Evolutionary conservation across 1,140 invertebrate species (phyloP).

Genomic region (Pseudoatta argentina): DNA sequence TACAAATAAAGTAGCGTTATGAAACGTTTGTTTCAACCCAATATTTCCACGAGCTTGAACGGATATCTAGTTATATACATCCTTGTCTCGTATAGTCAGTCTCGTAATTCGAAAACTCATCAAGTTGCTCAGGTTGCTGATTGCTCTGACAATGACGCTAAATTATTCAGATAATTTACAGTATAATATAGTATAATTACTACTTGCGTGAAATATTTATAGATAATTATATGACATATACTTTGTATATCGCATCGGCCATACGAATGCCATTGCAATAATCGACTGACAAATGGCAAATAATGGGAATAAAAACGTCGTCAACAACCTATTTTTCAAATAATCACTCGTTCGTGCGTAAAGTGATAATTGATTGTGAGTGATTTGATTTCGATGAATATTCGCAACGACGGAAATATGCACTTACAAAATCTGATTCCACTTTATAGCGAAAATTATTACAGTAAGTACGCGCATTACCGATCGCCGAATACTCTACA

Average conservation of each 20-base stretch:
- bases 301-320: not conserved
- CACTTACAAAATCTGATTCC: not conserved
- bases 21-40: too few relatives aligned
- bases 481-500: not conserved
- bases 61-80: not conserved
- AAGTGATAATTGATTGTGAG: not conserved
- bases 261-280: constrained; percentile 1
- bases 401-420: not conserved
- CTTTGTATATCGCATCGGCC: not conserved
- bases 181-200: not conserved
- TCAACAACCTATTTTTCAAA: not conserved
- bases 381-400: constrained; percentile 1
- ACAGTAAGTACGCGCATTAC: not conserved
- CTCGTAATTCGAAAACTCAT: constrained; percentile 7
- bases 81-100: not conserved
- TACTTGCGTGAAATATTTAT: constrained; percentile 24
- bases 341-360: not conserved
- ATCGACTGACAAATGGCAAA: not conserved
- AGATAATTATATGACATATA: constrained; percentile 3
- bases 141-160: not conserved
- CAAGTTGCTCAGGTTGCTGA: not conserved
- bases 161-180: constrained; percentile 42
- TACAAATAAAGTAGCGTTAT: too few relatives aligned
- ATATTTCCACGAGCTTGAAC: not conserved
- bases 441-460: not conserved